Evolutionary conservation across 2,888 invertebrate genomes (phyloP).

Genomic region (Sipha maydis): DNA sequence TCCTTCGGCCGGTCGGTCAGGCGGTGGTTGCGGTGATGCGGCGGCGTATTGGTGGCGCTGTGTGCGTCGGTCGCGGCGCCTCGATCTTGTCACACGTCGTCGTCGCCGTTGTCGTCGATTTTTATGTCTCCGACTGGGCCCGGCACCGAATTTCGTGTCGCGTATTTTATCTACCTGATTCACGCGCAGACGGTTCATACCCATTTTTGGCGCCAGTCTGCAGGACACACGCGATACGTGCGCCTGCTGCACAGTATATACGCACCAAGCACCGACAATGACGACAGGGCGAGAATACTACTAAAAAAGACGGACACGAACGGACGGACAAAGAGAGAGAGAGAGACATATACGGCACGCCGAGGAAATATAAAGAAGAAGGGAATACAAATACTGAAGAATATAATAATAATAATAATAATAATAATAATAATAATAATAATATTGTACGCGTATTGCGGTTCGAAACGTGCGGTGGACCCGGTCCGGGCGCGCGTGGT

Average conservation of each 20-base stretch:
- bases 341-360: no score
- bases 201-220: constrained; percentile 60
- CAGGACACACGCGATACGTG: constrained; percentile 17
- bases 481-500: neutral
- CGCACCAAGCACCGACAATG: neutral
- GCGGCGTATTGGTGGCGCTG: neutral
- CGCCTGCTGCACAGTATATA: neutral
- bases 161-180: constrained; percentile 33
- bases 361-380: no score
- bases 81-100: constrained; percentile 50
- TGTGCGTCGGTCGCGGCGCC: constrained; percentile 21
- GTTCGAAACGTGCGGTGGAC: neutral
- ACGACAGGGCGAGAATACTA: neutral
- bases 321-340: no score
- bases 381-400: neutral
- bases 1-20: neutral
- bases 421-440: neutral
- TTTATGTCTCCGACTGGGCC: constrained; percentile 46
- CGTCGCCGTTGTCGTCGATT: constrained; percentile 18
- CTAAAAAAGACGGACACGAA: neutral
- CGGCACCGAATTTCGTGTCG: constrained; percentile 45
- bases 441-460: neutral
- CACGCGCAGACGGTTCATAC: constrained; percentile 54
- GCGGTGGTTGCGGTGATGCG: neutral
- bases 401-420: neutral